Base-by-base conservation (phyloP, 2,888 invertebrate genomes). In the Octodonta nipae region DNA sequence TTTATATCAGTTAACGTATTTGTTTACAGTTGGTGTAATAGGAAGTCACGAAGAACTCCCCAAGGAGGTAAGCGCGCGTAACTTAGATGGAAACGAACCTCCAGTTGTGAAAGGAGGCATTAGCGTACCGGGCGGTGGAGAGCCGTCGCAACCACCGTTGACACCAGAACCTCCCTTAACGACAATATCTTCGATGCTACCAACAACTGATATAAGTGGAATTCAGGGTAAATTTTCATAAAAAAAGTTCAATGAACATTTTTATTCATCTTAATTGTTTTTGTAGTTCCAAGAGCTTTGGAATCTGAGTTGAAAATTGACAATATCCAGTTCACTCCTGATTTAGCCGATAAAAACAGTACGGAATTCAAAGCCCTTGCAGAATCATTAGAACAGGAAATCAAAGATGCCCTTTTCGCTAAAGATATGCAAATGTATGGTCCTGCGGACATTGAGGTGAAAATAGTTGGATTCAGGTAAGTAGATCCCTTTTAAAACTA, bases 281-380 rank as follows among this genome's bases (percentile, higher is more conserved):
- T 38, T 41, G 10, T 13, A 73, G 81, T 84, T 41, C 77, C 79
- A 30, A 65, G 71, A 51, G 75, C 76, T 3, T 50, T 82, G 26
- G 78, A 82, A 57, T 79, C 79, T 2, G 68, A 73, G 46, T 52
- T 83, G 33, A 70, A 61, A 35, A 67, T 84, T 17, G 75, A 78
- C 44, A 76, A 79, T 50, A 65, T 76, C 44, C 66, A 71, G 26
- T 81, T 71, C 57, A 65, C 65, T 6, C 61, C 68, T 2, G 71
- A 67, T 13, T 62, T 81, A 26, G 56, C 62, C 17, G 67, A 79
- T 47, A 64, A 65, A 11, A 73, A 73, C 22, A 78, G 78, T 32
- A 56, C 66, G 10, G 69, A 73, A 44, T 81, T 73, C 57, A 67
- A 68, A 45, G 64, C 71, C 33, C 65, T 83, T 35, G 67, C 73